Evolutionary conservation across 2,797 vertebrate species (phyloP), one percentile per base, ranked within the genome.

Genomic region (Diglossa cyanea): DNA sequence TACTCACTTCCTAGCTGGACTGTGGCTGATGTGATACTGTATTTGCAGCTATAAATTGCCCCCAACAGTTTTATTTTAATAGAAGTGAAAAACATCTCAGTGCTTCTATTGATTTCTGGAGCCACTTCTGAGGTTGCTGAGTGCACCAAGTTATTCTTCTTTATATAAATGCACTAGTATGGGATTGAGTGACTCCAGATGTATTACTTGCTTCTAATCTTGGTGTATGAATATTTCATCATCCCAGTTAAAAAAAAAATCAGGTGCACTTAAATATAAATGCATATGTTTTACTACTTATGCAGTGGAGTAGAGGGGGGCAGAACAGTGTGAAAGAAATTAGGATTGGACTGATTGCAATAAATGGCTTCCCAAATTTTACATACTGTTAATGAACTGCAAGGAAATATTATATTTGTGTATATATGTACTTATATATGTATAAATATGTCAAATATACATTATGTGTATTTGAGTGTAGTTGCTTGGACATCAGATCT

Each of bases 21-120:
- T 83, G 57, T 47, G 57, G 54, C 57, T 81, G 62, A 65, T 23
- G 31, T 42, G 82, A 86, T 18, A 30, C 35, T 61, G 2, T 39
- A 93, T 48, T 74, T 86, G 44, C 65, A 67, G 75, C 82, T 86
- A 83, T 54, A 88, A 91, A 88, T 76, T 79, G 19, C 67, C 91
- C 54, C 42, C 48, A 61, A 50, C 1, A 3, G 57, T 71, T 87
- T 79, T 63, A 87, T 82, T 95, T 92, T 80, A 85, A 88, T 28
- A 80, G 61, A 84, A 88, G 17, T 53, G 78, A 85, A 89, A 87
- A 89, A 60, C 31, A 61, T 74, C 53, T 85, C 75, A 60, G 53
- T 67, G 78, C 26, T 76, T 50, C 61, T 77, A 18, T 17, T 74
- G 77, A 96, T 91, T 96, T 82, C 65, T 26, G 55, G 73, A 82